These are phyloP conservation scores for Sialia sialis DNA, from an alignment of 2,113 vertebrate genomes.

Conservation along the genomic window DNA sequence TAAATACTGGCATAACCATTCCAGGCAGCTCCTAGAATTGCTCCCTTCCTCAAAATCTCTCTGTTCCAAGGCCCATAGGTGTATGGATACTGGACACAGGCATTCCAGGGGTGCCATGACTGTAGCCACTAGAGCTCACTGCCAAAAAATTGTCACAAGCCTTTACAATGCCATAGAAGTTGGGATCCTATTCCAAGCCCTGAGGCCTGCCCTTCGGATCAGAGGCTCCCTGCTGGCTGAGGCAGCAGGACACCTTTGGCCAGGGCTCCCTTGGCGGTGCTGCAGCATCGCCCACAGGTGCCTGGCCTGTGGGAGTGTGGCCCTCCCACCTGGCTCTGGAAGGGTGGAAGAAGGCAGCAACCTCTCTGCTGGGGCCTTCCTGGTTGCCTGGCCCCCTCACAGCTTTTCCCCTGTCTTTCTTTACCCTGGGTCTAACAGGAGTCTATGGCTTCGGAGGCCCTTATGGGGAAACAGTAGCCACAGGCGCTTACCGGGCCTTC, in stretches of 20 bases:
- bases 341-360: not conserved
- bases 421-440: constrained; percentile 74
- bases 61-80: accelerated
- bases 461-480: constrained; percentile 81
- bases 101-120: not conserved
- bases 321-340: not conserved
- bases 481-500: constrained; percentile 81
- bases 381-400: constrained; percentile 40
- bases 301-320: accelerated
- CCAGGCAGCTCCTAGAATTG: not conserved
- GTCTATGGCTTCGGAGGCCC: constrained; percentile 82
- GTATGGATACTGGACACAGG: not conserved
- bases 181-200: not conserved
- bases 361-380: constrained; percentile 6
- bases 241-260: not conserved
- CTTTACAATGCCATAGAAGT: accelerated
- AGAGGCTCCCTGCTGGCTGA: not conserved
- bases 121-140: not conserved
- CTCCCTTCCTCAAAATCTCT: not conserved
- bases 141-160: not conserved
- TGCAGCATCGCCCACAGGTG: accelerated
- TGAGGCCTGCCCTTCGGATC: not conserved
- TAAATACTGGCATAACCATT: not conserved
- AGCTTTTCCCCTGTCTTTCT: constrained; percentile 71
- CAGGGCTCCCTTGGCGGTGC: not conserved